Base-by-base conservation (phyloP, 2,888 invertebrate species). In the Balanococcus diminutus region DNA sequence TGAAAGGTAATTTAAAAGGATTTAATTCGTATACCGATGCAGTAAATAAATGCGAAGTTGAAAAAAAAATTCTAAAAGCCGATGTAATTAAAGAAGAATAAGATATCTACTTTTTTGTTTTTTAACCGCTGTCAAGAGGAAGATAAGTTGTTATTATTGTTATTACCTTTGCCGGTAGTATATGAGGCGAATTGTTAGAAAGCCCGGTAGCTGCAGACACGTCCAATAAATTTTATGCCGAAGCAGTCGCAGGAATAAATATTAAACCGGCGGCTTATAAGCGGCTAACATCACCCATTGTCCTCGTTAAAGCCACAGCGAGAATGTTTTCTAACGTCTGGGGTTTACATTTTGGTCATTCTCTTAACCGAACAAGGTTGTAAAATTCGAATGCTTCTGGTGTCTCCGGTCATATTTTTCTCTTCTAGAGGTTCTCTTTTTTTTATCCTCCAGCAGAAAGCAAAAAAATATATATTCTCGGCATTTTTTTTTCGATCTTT, bases 121-220 rank as follows among this genome's bases (percentile, higher is more conserved):
- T 84, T 84, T 84, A 84, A 84, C 84, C 67, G 84, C 84, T 84
- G 84, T 84, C 84, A 84, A 25, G n/a, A n/a, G 84, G 84, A 84
- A 84, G 84, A 84, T 84, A 84, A 84, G 84, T 84, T 84, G 84
- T 84, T 84, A 67, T 84, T 84, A 84, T 84, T 84, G 84, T 84
- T 84, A 84, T 84, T 84, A 84, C 84, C 84, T 84, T 84, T 67
- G 84, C 84, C 84, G 72, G 84, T 28, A 72, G 84, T 84, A 84
- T 84, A 75, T 84, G 84, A 84, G 84, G 84, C 84, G 84, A 84
- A 84, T 84, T 84, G 84, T 84, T 84, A 84, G 84, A 84, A 84
- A 84, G 84, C 84, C 84, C 84, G 42, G 84, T 84, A 84, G 84
- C 84, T 72, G 84, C 72, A 84, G 84, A 84, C 84, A 84, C 84